Base-by-base conservation (phyloP, 1,140 invertebrate species). In the Xylocopa sonorina region DNA sequence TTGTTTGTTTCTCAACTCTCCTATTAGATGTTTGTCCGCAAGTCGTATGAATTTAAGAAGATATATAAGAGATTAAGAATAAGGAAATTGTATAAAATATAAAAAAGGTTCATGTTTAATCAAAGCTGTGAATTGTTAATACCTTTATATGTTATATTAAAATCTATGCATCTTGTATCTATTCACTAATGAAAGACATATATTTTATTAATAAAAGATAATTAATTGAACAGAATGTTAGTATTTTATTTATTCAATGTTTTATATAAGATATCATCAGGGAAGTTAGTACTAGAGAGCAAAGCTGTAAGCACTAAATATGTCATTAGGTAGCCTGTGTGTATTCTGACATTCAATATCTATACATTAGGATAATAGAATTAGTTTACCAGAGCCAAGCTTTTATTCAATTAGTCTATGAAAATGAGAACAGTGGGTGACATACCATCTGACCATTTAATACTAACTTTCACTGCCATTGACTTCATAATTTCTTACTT, bases 381-480 rank as follows among this genome's bases (percentile, higher is more conserved):
- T 92, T 92, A 92, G 88, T 91, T 91, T 92, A 91, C 89, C 89
- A 86, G 74, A 89, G 85, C 81, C 86, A 64, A 83, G 77, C 71
- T 79, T 64, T 81, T 83, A 92, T 92, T 91, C 92, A 92, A 92
- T 92, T 92, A 92, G 90, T 78, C 55, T 63, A 68, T 71, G 53
- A 89, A 90, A 92, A 92, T 90, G 87, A 87, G 90, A 92, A 68
- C 89, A 92, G 80, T 92, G 83, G 88, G 85, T 91, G 87, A 90
- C 85, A 89, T 57, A 78, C 80, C 74, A 84, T 89, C 86, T 90
- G 85, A 81, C 60, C 80, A 85, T 66, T 87, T 84, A 79, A 79
- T 24, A 78, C 68, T 86, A 90, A 92, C 88, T 92, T 92, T 92
- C 89, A 91, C 87, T 92, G 90, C 88, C 90, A 92, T 88, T 91